Conservation (phyloP, 2,888 invertebrate genomes). For the Danaus chrysippus region DNA sequence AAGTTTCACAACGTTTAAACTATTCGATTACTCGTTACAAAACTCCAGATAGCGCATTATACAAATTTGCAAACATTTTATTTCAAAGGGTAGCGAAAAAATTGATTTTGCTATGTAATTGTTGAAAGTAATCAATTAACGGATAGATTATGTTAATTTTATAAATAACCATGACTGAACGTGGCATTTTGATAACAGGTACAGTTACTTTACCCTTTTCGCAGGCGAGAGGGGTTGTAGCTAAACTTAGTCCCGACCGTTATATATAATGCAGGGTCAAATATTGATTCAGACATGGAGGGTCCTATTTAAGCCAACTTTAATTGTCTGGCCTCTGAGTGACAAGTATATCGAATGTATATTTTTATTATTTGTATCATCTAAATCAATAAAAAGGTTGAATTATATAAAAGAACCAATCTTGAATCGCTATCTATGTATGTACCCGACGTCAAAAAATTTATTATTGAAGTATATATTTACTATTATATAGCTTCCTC, state of each 20-base stretch:
- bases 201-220: not conserved
- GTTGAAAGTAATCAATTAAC: not conserved
- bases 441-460: no score
- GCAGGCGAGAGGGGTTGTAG: not conserved
- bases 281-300: slow-evolving; percentile 1
- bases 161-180: not conserved
- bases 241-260: not conserved
- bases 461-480: no score
- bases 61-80: not conserved
- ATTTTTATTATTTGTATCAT: no score
- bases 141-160: not conserved
- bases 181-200: not conserved
- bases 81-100: not conserved
- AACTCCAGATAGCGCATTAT: not conserved
- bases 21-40: not conserved
- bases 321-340: slow-evolving; percentile 4
- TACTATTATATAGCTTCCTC: no score
- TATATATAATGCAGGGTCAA: not conserved
- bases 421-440: no score
- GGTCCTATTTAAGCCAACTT: not conserved
- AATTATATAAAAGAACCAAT: no score
- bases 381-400: no score
- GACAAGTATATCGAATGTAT: not conserved
- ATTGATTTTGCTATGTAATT: not conserved
- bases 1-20: not conserved